Conservation (phyloP, 1,140 invertebrate species). For the Meloidogyne exigua region DNA sequence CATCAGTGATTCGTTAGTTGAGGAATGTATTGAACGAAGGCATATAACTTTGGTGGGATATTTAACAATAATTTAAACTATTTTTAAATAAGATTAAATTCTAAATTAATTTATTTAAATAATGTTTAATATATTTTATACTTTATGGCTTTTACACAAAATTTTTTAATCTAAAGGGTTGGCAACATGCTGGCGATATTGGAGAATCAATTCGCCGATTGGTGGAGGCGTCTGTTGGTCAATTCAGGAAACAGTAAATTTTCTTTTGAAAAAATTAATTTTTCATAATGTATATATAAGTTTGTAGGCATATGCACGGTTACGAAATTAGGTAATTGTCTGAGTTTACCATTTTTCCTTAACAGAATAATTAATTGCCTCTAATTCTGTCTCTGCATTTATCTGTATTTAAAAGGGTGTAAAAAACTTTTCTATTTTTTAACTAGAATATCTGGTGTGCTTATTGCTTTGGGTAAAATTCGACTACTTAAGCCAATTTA, state of each 20-base stretch:
- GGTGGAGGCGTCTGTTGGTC: not conserved
- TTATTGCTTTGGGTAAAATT: conserved; percentile 12
- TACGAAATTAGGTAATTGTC: too few species aligned
- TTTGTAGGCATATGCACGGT: not conserved
- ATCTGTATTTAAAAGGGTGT: too few species aligned
- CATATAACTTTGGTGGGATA: conserved; percentile 19
- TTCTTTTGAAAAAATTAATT: not conserved
- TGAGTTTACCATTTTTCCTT: too few species aligned
- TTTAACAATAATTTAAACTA: not conserved
- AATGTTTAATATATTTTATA: not conserved
- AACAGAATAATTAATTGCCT: too few species aligned
- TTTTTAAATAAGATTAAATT: not conserved
- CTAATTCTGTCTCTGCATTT: too few species aligned
- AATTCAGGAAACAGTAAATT: conserved; percentile 12
- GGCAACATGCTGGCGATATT: conserved; percentile 17
- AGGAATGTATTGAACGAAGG: conserved; percentile 8
- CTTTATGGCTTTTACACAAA: not conserved
- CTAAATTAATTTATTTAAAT: too few species aligned
- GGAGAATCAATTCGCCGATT: conserved; percentile 11
- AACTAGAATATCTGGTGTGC: conserved; percentile 11
- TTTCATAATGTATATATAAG: not conserved
- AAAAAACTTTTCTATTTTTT: too few species aligned
- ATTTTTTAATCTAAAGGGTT: not conserved
- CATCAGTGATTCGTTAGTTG: conserved; percentile 13
- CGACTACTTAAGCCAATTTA: conserved; percentile 11